Base-by-base conservation (phyloP, 1,140 invertebrate species). In the Aphelinus certus region DNA sequence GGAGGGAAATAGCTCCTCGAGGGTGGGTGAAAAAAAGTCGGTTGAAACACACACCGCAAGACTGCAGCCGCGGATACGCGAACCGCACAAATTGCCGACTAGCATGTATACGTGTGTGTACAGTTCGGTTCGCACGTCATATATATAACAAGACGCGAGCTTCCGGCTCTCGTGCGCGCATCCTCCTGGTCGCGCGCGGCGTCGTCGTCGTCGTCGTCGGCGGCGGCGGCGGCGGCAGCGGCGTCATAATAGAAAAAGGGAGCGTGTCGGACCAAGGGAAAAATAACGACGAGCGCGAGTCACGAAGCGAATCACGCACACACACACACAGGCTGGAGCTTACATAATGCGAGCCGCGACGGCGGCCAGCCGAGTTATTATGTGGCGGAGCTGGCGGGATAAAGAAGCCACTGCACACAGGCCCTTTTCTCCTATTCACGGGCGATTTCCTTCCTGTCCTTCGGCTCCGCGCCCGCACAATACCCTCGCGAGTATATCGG, bases 251-350 rank as follows among this genome's bases (percentile, higher is more conserved):
- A 7, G 1, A 1, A 67, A 53, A 0, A 58, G 46, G 7, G 51
- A 66, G 1, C 6, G 47, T 56, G 10, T 26, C 26, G n/a, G 53
- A 49, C 53, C 62, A 47, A 71, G 62, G 62, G 42, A 45, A 63
- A 69, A 48, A 69, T 65, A 69, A 74, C 58, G 67, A 49, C 26
- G n/a, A 26, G 26, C 7, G 4, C 51, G 5, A 71, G 62, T 61
- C 74, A 67, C 68, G 68, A 66, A 71, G 55, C 47, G 74, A 76
- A 76, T 76, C 74, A 71, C 68, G 63, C 68, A 71, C 55, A 68
- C 53, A 66, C 53, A 66, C 53, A 49, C 42, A 48, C 55, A 26
- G 43, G 43, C n/a, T 53, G 7, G 58, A 10, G 2, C 63, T 69
- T 63, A 43, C 43, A 69, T 74, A 74, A 68, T 69, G 6, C 57